Evolutionary conservation across 2,113 vertebrate genomes (phyloP), one percentile per base, ranked within the genome.

Genomic region (Paedocypris sp.): DNA sequence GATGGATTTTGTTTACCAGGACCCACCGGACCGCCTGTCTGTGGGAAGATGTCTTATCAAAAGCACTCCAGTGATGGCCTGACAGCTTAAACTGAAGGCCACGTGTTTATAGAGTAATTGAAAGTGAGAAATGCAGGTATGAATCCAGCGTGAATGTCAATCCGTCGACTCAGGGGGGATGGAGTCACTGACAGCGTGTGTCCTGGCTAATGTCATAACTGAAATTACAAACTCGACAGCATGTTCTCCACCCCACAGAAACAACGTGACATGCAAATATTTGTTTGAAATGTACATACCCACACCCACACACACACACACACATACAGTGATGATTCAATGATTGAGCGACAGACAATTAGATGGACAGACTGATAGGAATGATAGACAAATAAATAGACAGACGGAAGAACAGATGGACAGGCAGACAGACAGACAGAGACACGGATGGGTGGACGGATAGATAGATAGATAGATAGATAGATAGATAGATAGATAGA

Each of bases 211-310:
- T 66, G 43, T 69, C 38, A 36, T 64, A 51, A n/a, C 36, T 66
- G 69, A 75, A 77, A 80, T 68, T 75, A 73, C 77, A 75, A 81
- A 57, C 81, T 80, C 74, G 78, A 62, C 64, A 62, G 69, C 62
- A 57, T 65, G 47, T 73, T 63, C 33, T 70, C 38, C 31, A 16
- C 43, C 46, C 39, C 58, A 31, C 61, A 59, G 54, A 15, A 68
- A 15, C 29, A 22, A 29, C 41, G 39, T 65, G 41, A 10, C 49
- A 31, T 39, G 13, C 57, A 42, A n/a, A n/a, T n/a, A n/a, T 46
- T 46, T 60, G 36, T 53, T 58, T 46, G 26, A n/a, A n/a, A n/a
- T n/a, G n/a, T n/a, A n/a, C n/a, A n/a, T n/a, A n/a, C n/a, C n/a
- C n/a, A n/a, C n/a, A n/a, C n/a, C n/a, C n/a, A n/a, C n/a, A n/a